Percentiles rank a stretch among this genome's conserved stretches.
Conservation (phyloP, 2,797 vertebrate species). For the Acanthurus lineatus region DNA sequence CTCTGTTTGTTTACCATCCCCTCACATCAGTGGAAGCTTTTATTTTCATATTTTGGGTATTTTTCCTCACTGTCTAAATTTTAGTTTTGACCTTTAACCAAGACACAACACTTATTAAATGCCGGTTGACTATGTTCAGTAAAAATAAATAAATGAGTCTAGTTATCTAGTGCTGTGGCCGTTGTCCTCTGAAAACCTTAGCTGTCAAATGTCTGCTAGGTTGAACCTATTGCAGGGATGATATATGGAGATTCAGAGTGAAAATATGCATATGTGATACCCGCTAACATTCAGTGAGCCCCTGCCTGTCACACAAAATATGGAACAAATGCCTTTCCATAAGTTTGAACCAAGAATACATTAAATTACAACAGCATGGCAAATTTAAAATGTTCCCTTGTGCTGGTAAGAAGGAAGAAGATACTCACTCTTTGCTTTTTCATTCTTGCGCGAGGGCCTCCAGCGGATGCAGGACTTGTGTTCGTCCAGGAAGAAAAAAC, state of each 20-base stretch:
- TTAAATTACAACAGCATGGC: neutral
- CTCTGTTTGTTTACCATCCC: neutral
- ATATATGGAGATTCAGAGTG: slow-evolving; percentile 11
- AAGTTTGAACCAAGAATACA: neutral
- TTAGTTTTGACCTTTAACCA: no score
- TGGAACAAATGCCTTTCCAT: neutral
- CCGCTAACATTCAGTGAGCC: neutral
- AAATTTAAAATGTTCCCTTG: slow-evolving; percentile 6
- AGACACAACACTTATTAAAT: no score
- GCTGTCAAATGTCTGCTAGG: neutral
- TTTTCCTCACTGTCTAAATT: no score
- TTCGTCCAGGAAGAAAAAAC: slow-evolving; percentile 95
- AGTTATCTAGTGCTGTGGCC: neutral
- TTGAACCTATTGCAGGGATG: neutral
- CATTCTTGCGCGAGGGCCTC: slow-evolving; percentile 97
- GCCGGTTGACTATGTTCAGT: no score
- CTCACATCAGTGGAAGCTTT: neutral
- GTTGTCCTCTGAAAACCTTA: neutral
- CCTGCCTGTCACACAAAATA: neutral
- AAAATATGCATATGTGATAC: neutral
- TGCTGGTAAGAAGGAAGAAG: neutral
- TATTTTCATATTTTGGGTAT: neutral
- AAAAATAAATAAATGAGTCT: no score
- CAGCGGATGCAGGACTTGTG: slow-evolving; percentile 98
- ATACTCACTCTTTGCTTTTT: slow-evolving; percentile 98